Conservation (phyloP, 2,797 vertebrate genomes). For the Pangasius djambal region DNA sequence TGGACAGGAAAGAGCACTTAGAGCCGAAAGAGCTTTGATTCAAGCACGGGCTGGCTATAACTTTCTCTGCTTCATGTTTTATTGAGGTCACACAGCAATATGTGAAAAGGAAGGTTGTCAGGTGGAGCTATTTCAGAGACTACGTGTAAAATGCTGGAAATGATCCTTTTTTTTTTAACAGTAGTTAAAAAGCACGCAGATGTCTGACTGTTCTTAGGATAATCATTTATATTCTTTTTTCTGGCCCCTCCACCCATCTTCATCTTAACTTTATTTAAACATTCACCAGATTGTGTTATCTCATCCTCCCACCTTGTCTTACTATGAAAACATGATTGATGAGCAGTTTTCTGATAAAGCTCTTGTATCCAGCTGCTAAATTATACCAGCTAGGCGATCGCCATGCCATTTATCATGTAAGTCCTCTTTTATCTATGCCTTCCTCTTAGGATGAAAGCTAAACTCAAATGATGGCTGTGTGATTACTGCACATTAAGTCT, state of each 20-base stretch:
- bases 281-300: background rate
- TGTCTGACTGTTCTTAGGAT: background rate
- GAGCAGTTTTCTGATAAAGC: slow-evolving; percentile 11
- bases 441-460: slow-evolving; percentile 20
- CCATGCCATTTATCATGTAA: background rate
- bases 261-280: slow-evolving; percentile 1
- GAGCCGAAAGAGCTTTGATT: background rate
- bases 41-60: background rate
- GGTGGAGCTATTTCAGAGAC: background rate
- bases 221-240: slow-evolving; percentile 7
- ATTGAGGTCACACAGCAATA: slow-evolving; percentile 7
- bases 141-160: background rate
- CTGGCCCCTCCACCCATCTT: background rate
- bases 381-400: slow-evolving; percentile 10
- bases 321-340: slow-evolving; percentile 1
- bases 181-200: background rate
- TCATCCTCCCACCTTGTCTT: background rate
- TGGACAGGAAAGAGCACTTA: slow-evolving; percentile 20
- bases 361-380: slow-evolving; percentile 1
- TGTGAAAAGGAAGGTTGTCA: slow-evolving; percentile 1
- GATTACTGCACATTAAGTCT: slow-evolving; percentile 43
- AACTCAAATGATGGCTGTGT: slow-evolving; percentile 32
- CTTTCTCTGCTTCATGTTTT: slow-evolving; percentile 10
- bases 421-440: slow-evolving; percentile 35
- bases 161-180: background rate